Evolutionary conservation across 2,113 vertebrate genomes (phyloP).

Genomic region (Pungitius pungitius): DNA sequence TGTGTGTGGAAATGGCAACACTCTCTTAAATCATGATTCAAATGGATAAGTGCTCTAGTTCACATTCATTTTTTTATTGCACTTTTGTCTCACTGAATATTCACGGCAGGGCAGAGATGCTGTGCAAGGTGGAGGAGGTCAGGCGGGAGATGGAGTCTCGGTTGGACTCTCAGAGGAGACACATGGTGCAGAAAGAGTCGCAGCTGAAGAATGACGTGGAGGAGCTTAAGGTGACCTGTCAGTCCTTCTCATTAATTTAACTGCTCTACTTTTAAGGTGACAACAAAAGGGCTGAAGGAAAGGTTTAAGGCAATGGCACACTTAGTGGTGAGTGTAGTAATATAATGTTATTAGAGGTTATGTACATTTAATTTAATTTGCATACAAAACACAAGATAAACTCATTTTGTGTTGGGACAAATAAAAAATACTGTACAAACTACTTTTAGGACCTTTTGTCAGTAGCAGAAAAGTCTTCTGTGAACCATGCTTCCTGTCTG

Average conservation of each 20-base stretch:
- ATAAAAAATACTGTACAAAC: not conserved
- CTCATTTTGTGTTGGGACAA: not conserved
- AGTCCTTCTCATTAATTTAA: not conserved
- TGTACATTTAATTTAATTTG: not conserved
- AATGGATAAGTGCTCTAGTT: not conserved
- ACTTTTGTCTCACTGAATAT: not conserved
- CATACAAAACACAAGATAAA: not conserved
- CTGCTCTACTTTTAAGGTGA: not conserved
- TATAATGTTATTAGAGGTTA: not conserved
- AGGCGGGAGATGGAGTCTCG: constrained; percentile 91
- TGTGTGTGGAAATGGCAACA: not conserved
- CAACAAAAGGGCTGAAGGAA: not conserved
- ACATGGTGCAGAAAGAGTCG: constrained; percentile 92
- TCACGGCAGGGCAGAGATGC: constrained; percentile 83
- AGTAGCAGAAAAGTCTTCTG: not conserved
- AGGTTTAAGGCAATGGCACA: not conserved
- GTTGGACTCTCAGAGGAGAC: constrained; percentile 89
- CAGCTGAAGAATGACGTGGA: constrained; percentile 88
- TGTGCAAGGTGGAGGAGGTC: constrained; percentile 88
- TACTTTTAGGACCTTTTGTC: not conserved
- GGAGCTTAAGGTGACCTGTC: constrained; percentile 85
- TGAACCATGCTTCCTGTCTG: constrained; percentile 1
- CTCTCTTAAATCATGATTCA: not conserved
- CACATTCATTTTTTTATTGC: constrained; percentile 17
- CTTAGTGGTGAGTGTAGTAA: not conserved